Evolutionary conservation across 2,888 invertebrate species (phyloP), one percentile per base, ranked within the genome.

Genomic region (Anaspis maculata): DNA sequence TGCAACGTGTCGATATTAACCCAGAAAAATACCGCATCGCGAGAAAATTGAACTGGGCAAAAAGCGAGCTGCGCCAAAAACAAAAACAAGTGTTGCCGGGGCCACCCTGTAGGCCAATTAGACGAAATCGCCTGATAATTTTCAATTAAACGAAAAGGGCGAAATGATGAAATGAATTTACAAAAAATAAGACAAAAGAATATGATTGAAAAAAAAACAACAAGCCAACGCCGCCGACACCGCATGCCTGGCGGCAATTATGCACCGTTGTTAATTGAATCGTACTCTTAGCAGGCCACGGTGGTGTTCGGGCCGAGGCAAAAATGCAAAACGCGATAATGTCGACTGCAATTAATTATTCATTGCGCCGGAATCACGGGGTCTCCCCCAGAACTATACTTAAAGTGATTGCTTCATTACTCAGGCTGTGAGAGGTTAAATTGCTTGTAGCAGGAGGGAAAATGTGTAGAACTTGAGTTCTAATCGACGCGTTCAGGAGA

Each of bases 21-120:
- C n/a, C n/a, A n/a, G n/a, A n/a, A n/a, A n/a, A n/a, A n/a, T n/a
- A 41, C 43, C 43, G 39, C 41, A 41, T 43, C 37, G 9, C 9
- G 19, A 19, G 19, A 5, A 9, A 14, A 26, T 33, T 40, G 22
- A 19, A 29, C 16, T 7, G 24, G 15, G 24, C 10, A 34, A 34
- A 35, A 23, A 13, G 14, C 31, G 44, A 38, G 42, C 44, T 31
- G 29, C 34, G 41, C 43, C 41, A 19, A 19, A 34, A 36, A 33
- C 22, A 34, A 39, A 37, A 30, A 27, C 26, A 25, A 30, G 14
- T n/a, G 14, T n/a, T n/a, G n/a, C 7, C 12, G 31, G 42, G 62
- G 56, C 61, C 61, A 60, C 61, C 62, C 51, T 59, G 60, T 54
- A 54, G 51, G 59, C 56, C 58, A 60, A 61, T 62, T 61, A 60